Base-by-base conservation (phyloP, 2,797 vertebrate species). In the Platyrinchus mystaceus region DNA sequence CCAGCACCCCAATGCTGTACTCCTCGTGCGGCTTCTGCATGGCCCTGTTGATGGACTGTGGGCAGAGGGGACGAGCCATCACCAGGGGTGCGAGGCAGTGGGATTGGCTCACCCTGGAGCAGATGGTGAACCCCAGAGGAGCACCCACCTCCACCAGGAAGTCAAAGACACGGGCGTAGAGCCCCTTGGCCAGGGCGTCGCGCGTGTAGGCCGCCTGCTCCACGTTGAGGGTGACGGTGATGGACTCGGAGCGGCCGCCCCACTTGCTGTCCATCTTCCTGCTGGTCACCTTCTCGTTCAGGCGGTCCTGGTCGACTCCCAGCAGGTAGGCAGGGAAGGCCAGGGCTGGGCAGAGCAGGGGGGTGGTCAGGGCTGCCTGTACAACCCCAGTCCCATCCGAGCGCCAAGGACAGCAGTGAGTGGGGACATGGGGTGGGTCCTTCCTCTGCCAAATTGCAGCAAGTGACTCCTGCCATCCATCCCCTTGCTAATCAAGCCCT, bases 221-320 rank as follows among this genome's bases (percentile, higher is more conserved):
- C 94, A 99, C 98, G 27, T 99, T 99, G 91, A 99, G 98, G 28
- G 99, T 99, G 90, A 99, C 99, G 0, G 98, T 97, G 39, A 99
- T 99, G 92, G 98, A 99, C 97, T 99, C 99, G 0, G 98, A 98
- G 95, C 98, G 99, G 30, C 99, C 99, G 0, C 98, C 99, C 99
- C 99, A 99, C 92, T 99, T 99, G 89, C 99, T 99, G 96, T 99
- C 99, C 99, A 99, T 99, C 97, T 99, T 99, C 28, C 99, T 98
- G 96, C 99, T 99, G 91, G 99, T 99, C 84, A 99, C 97, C 96
- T 99, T 99, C 79, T 99, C 98, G 68, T 99, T 98, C 56, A 99
- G 98, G 10, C 99, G 98, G n/a, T 43, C 89, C 43, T 98, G 98
- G 97, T 99, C 97, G 3, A 99, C 98, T 60, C 99, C 99, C 98